phyloP scores from a whole-genome alignment of 2,888 invertebrate genomes.

The Encarsia formosa region DNA sequence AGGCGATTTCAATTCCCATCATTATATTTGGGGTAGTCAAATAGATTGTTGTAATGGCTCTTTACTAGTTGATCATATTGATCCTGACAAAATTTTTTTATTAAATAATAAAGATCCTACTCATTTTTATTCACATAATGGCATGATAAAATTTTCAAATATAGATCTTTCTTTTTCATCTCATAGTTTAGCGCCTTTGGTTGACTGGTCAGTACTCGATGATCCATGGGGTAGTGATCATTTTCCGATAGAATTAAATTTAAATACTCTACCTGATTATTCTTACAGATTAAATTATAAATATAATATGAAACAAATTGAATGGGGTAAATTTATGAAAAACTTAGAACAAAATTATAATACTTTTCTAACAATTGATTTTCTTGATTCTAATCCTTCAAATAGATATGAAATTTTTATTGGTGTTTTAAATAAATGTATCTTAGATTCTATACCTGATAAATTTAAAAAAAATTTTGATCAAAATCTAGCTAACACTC shows the following conservation, averaged over 20 bases:
- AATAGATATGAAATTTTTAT: slow-evolving; percentile 3
- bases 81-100: not conserved
- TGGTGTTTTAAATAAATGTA: not conserved
- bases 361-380: not conserved
- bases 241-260: not conserved
- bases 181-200: not conserved
- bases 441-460: not conserved
- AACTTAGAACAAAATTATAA: not conserved
- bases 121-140: not conserved
- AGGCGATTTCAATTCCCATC: slow-evolving; percentile 11
- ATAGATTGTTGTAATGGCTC: slow-evolving; percentile 3
- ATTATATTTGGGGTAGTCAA: slow-evolving; percentile 5
- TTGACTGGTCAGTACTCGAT: not conserved
- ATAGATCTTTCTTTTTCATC: slow-evolving; percentile 5
- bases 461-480: not conserved
- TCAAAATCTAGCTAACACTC: not conserved
- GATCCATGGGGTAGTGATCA: slow-evolving; percentile 10
- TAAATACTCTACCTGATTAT: not conserved
- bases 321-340: not conserved
- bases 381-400: not conserved
- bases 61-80: not conserved
- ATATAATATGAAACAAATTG: not conserved
- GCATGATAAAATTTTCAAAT: not conserved
- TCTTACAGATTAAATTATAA: not conserved
- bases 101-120: slow-evolving; percentile 2